Evolutionary conservation across 2,888 invertebrate genomes (phyloP).

Genomic region (Cephus rjabovi): DNA sequence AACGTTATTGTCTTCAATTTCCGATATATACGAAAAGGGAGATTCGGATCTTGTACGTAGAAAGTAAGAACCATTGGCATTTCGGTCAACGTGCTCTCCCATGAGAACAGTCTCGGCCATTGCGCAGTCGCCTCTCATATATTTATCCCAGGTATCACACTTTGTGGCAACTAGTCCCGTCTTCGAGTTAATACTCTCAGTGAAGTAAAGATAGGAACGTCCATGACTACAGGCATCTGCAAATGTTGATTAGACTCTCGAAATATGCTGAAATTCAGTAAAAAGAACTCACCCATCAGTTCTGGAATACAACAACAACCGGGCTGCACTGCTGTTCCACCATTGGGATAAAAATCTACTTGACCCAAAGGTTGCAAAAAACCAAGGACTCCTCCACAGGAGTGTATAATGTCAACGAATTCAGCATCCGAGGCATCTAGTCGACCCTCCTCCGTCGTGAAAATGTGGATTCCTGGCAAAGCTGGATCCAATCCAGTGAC

Average conservation of each 20-base stretch:
- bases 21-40: conserved; percentile 46
- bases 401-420: conserved; percentile 66
- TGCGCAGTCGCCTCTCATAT: conserved; percentile 50
- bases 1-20: conserved; percentile 31
- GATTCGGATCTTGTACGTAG: conserved; percentile 54
- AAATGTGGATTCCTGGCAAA: conserved; percentile 61
- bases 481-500: conserved; percentile 68
- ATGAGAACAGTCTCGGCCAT: conserved; percentile 40
- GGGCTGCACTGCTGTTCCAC: conserved; percentile 62
- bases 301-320: conserved; percentile 63
- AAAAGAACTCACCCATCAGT: conserved; percentile 49
- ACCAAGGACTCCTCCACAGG: conserved; percentile 64
- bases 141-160: conserved; percentile 61
- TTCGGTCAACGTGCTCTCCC: conserved; percentile 57
- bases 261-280: background rate
- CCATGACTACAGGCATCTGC: conserved; percentile 68
- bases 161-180: conserved; percentile 57
- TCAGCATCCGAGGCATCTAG: conserved; percentile 58
- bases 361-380: conserved; percentile 59
- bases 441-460: conserved; percentile 48
- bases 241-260: conserved; percentile 25
- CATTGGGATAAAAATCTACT: conserved; percentile 66
- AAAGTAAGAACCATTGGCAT: conserved; percentile 55
- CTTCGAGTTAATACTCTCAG: conserved; percentile 66
- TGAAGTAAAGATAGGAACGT: conserved; percentile 65